Evolutionary conservation across 2,797 vertebrate species (phyloP).

Genomic region (Esox lucius): DNA sequence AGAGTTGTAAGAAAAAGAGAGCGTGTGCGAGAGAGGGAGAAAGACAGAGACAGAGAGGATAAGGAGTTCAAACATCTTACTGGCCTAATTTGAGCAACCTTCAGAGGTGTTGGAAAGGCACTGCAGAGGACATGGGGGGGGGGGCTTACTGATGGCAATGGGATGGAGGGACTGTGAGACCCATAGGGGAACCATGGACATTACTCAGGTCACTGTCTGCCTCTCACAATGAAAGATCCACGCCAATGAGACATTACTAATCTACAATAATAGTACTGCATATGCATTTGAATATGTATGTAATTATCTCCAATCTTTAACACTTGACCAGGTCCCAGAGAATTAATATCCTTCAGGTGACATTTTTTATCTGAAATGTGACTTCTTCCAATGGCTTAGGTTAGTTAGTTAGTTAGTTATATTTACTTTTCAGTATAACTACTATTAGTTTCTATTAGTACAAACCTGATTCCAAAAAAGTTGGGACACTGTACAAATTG

Average conservation of each 20-base stretch:
- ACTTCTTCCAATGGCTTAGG: not conserved
- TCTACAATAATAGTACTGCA: not conserved
- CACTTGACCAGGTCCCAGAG: not conserved
- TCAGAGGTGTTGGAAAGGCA: slow-evolving; percentile 44
- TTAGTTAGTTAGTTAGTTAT: not conserved
- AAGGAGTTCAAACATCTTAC: slow-evolving; percentile 38
- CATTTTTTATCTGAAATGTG: not conserved
- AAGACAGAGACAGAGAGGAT: slow-evolving; percentile 7
- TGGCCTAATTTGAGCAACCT: slow-evolving; percentile 61
- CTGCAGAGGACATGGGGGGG: slow-evolving; percentile 37
- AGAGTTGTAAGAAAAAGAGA: not conserved
- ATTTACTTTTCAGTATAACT: not conserved
- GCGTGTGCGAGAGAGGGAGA: not conserved
- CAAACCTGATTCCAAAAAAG: too few species aligned
- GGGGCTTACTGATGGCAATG: not conserved
- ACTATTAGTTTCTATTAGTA: too few species aligned
- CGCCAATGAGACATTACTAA: not conserved
- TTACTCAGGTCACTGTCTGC: not conserved
- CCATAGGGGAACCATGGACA: not conserved
- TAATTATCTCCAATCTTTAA: not conserved
- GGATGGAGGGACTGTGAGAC: slow-evolving; percentile 3
- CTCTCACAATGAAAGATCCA: not conserved
- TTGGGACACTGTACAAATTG: too few species aligned
- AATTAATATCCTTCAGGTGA: not conserved
- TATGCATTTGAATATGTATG: not conserved